These are phyloP conservation scores for Misgurnus anguillicaudatus DNA, from an alignment of 2,113 vertebrate genomes.

Conservation along the genomic window DNA sequence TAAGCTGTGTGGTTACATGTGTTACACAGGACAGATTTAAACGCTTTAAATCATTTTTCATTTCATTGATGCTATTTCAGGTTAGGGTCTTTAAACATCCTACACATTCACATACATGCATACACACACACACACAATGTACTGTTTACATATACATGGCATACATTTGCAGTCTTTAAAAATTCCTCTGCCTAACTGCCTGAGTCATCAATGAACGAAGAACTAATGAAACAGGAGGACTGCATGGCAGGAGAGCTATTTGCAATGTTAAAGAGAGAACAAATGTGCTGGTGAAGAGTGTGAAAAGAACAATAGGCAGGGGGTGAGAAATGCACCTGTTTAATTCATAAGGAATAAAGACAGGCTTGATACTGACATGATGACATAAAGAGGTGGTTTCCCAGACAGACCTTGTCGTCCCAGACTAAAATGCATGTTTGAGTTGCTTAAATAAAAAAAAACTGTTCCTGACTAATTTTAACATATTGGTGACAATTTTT, in stretches of 20 bases:
- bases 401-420: too few species aligned
- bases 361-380: background rate
- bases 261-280: constrained; percentile 14
- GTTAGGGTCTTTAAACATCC: constrained; percentile 1
- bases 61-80: constrained; percentile 11
- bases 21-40: background rate
- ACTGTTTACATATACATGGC: constrained; percentile 35
- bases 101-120: background rate
- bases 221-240: background rate
- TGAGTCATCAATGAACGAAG: background rate
- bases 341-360: constrained; percentile 1
- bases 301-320: background rate
- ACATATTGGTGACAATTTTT: too few species aligned
- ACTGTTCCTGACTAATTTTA: too few species aligned
- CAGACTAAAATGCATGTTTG: too few species aligned
- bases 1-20: background rate
- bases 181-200: constrained; percentile 46
- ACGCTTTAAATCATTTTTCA: constrained; percentile 14
- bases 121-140: background rate
- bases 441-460: too few species aligned
- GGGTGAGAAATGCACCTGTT: background rate
- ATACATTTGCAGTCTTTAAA: constrained; percentile 55
- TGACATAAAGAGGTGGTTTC: too few species aligned
- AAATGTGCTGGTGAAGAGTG: constrained; percentile 9
- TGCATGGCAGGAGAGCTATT: background rate